Percentiles rank a stretch among this genome's conserved stretches.
Conservation (phyloP, 2,113 vertebrate genomes). For the Melanerpes aurifrons region DNA sequence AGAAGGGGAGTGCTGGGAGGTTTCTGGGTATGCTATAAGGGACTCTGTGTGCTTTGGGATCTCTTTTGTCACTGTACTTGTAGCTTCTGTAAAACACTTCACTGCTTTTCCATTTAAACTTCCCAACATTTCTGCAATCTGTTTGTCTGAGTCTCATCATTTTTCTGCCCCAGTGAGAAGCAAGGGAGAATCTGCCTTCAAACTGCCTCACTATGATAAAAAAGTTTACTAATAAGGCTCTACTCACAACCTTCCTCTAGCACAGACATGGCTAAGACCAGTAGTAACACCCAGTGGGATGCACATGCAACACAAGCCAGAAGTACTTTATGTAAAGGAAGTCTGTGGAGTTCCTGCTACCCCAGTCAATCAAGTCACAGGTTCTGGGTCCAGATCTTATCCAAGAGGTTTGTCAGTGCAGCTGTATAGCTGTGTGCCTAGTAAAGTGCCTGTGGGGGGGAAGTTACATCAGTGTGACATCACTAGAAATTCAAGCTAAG, state of each 20-base stretch:
- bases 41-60: too few relatives aligned
- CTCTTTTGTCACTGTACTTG: too few relatives aligned
- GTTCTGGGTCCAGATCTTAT: background rate
- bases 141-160: too few relatives aligned
- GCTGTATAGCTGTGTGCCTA: background rate
- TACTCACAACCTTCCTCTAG: background rate
- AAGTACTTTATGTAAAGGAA: background rate
- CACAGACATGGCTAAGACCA: background rate
- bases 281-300: background rate
- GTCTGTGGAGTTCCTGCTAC: background rate
- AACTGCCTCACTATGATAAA: background rate
- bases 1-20: too few relatives aligned
- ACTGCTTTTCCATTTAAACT: too few relatives aligned
- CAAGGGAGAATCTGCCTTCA: too few relatives aligned
- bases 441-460: background rate
- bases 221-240: background rate
- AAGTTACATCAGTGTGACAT: background rate
- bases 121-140: too few relatives aligned
- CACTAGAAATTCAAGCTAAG: background rate
- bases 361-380: background rate
- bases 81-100: too few relatives aligned
- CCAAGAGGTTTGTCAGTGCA: background rate
- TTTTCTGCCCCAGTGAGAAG: too few relatives aligned
- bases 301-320: background rate
- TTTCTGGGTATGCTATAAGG: too few relatives aligned